Percentiles rank a stretch among this genome's conserved stretches.
These are phyloP conservation scores for Corythornis cristatus DNA, from an alignment of 2,113 vertebrate genomes.

Conservation along the genomic window DNA sequence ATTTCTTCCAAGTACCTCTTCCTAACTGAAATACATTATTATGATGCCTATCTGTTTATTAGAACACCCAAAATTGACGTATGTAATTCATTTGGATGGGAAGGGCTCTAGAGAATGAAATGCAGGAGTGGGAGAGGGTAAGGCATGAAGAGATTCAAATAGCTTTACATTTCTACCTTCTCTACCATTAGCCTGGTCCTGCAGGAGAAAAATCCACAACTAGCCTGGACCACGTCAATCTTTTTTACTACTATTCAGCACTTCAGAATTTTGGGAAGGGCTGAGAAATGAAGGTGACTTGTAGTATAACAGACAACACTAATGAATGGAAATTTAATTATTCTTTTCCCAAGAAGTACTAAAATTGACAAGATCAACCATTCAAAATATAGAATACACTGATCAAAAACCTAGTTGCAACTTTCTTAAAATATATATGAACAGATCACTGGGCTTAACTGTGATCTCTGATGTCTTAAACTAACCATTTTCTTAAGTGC, in stretches of 20 bases:
- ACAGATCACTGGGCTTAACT: neutral
- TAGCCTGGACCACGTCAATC: accelerated
- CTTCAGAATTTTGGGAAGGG: accelerated
- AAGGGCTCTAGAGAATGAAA: conserved; percentile 38
- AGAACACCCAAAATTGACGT: conserved; percentile 65
- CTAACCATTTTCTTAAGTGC: neutral
- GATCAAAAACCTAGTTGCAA: neutral
- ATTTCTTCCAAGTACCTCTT: conserved; percentile 86
- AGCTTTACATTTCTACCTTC: neutral
- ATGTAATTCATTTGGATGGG: conserved; percentile 58
- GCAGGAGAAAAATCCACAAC: neutral
- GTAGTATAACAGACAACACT: accelerated
- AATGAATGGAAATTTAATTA: neutral
- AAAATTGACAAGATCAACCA: neutral
- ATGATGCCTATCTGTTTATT: conserved; percentile 77
- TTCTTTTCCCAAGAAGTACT: neutral
- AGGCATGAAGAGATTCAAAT: conserved; percentile 4
- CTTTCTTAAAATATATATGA: neutral
- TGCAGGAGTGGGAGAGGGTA: neutral
- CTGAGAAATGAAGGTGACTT: neutral
- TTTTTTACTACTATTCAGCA: neutral
- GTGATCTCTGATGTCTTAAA: neutral
- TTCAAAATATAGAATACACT: neutral
- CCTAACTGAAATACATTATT: conserved; percentile 85
- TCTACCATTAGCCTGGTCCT: neutral